Conservation (phyloP, 2,888 invertebrate genomes). For the Tolmerus cingulatus region DNA sequence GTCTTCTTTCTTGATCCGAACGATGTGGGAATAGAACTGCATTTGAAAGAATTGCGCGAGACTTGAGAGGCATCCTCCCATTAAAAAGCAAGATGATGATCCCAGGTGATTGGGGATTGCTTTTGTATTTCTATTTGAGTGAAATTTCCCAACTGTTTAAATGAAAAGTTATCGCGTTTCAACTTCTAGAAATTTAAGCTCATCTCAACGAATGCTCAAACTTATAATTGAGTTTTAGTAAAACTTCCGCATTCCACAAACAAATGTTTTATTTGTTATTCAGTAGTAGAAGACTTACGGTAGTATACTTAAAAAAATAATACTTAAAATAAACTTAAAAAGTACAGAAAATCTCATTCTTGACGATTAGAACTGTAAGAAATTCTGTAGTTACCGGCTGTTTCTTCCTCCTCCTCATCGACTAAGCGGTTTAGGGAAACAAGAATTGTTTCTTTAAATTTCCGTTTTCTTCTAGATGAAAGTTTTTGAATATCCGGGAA, state of each 20-base stretch:
- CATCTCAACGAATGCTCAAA: not conserved
- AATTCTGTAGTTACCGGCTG: not conserved
- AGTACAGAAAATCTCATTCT: not conserved
- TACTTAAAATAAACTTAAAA: not conserved
- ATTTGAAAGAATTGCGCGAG: not conserved
- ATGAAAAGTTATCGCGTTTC: not conserved
- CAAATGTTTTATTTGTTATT: not conserved
- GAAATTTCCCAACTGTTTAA: not conserved
- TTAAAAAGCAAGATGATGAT: not conserved
- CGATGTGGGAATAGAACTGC: not conserved
- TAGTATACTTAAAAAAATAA: not conserved
- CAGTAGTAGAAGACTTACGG: not conserved
- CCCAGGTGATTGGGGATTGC: conserved; percentile 5
- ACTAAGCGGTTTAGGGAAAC: not conserved
- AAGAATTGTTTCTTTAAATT: conserved; percentile 30
- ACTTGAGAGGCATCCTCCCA: not conserved
- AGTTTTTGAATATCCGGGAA: conserved; percentile 24
- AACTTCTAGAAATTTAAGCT: not conserved
- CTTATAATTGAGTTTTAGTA: not conserved
- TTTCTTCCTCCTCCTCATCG: conserved; percentile 20
- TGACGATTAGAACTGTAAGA: not conserved
- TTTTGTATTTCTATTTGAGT: not conserved
- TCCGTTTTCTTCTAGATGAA: conserved; percentile 17
- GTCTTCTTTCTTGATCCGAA: not conserved
- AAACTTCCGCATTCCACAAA: not conserved